Percentiles rank a stretch among this genome's conserved stretches.
These are phyloP conservation scores for Euwallacea similis DNA, from an alignment of 1,140 invertebrate species.

Conservation along the genomic window DNA sequence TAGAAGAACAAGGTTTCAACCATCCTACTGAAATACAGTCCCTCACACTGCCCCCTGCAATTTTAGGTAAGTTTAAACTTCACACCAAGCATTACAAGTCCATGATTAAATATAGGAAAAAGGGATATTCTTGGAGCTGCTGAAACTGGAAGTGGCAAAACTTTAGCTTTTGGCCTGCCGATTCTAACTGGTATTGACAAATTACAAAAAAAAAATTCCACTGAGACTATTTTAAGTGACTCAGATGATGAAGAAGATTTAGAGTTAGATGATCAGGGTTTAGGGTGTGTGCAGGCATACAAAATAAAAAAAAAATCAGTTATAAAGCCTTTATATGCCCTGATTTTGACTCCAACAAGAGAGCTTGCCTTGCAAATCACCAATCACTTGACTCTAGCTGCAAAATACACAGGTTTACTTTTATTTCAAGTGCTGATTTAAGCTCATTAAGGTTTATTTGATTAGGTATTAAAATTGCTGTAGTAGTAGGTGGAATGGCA, in stretches of 20 bases:
- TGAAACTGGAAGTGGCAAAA: slow-evolving; percentile 98
- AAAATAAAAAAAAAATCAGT: slow-evolving; percentile 60
- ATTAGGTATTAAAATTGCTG: slow-evolving; percentile 65
- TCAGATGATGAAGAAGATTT: slow-evolving; percentile 44
- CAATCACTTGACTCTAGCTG: slow-evolving; percentile 77
- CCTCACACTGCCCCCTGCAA: slow-evolving; percentile 78
- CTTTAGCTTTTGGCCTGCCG: slow-evolving; percentile 94
- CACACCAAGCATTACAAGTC: not conserved
- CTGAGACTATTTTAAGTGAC: slow-evolving; percentile 36
- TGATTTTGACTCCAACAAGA: slow-evolving; percentile 92
- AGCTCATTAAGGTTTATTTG: slow-evolving; percentile 6
- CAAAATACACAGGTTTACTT: slow-evolving; percentile 73
- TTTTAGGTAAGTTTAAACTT: slow-evolving; percentile 64
- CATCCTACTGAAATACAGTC: slow-evolving; percentile 84
- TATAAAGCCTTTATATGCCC: slow-evolving; percentile 68
- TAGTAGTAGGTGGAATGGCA: slow-evolving; percentile 88
- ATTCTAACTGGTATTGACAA: slow-evolving; percentile 82
- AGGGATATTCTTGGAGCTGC: slow-evolving; percentile 93
- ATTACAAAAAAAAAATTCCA: slow-evolving; percentile 59
- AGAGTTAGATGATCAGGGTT: slow-evolving; percentile 25
- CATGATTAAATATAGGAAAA: slow-evolving; percentile 55
- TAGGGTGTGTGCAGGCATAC: slow-evolving; percentile 64
- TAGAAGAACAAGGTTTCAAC: slow-evolving; percentile 75
- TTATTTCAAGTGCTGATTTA: slow-evolving; percentile 3
- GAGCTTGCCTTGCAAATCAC: slow-evolving; percentile 94